A percentile compares a stretch with the other conserved stretches of the same genome.
Evolutionary conservation across 2,797 vertebrate genomes (phyloP).

Genomic region (Siniperca scherzeri): DNA sequence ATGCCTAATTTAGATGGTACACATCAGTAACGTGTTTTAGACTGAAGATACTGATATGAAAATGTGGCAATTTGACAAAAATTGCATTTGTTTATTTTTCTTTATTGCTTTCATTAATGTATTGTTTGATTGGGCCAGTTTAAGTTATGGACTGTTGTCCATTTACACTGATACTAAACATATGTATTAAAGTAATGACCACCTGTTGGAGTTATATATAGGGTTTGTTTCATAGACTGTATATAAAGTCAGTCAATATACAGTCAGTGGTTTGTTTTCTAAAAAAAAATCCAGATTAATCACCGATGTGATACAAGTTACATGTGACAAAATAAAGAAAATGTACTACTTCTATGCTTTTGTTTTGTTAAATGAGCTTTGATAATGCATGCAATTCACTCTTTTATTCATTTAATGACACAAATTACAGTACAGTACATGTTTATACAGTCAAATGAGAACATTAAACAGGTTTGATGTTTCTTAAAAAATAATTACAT

Average conservation of each 20-base stretch:
- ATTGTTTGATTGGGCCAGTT: constrained; percentile 25
- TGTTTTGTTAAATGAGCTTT: constrained; percentile 22
- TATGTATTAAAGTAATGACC: background rate
- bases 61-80: constrained; percentile 10
- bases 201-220: background rate
- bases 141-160: constrained; percentile 7
- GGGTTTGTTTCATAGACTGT: constrained; percentile 1
- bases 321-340: constrained; percentile 53
- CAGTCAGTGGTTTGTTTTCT: background rate
- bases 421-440: constrained; percentile 48
- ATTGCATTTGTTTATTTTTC: constrained; percentile 21
- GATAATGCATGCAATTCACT: background rate
- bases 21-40: constrained; percentile 26
- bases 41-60: constrained; percentile 20
- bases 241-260: background rate
- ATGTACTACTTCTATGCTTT: constrained; percentile 9
- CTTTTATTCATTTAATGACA: constrained; percentile 53
- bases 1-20: background rate
- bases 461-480: constrained; percentile 5
- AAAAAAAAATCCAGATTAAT: constrained; percentile 9
- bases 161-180: constrained; percentile 21
- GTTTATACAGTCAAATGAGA: constrained; percentile 48
- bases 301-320: constrained; percentile 24
- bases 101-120: constrained; percentile 44
- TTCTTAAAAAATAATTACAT: constrained; percentile 26